Base-by-base conservation (phyloP, 1,140 invertebrate genomes). In the Xylocopa sonorina region DNA sequence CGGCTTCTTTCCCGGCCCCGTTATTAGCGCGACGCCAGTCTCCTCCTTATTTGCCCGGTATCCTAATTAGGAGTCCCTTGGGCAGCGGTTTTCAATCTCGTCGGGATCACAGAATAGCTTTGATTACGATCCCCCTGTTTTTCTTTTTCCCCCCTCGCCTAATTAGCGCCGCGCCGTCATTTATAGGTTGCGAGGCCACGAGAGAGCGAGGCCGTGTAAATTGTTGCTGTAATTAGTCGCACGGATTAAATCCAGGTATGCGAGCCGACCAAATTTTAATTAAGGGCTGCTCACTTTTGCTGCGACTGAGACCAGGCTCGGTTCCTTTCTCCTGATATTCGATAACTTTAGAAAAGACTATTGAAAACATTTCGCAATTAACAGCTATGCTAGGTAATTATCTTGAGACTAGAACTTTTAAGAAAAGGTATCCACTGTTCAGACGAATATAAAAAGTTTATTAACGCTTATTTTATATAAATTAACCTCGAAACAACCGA, bases 21-120 rank as follows among this genome's bases (percentile, higher is more conserved):
- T 73, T 60, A 73, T 62, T 73, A 73, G 57, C n/a, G 32, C 57
- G 43, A 62, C 32, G 29, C n/a, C 27, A 38, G 16, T 43, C 68
- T 57, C 16, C 53, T 53, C 10, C 68, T 73, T 73, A 73, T 73
- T 51, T 38, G 43, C 29, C 29, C 3, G 71, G 29, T 60, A 50
- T 38, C 41, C 41, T 73, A 73, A 73, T 73, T 62, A 73, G 48
- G 43, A 48, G 4, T 38, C 43, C 38, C 57, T 27, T 12, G 12
- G 21, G 41, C 34, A 60, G 58, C 32, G 21, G 29, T 73, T 60
- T 41, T 71, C 32, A 43, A 46, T 24, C 53, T n/a, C 51, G 32
- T 55, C 55, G 10, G 18, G 32, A 18, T 58, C 29, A 12, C 27
- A 9, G 27, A 41, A 29, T 34, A 57, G 18, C 29, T 71, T 58